These are phyloP conservation scores for Lypha dubia DNA, from an alignment of 2,888 invertebrate species.

Conservation along the genomic window DNA sequence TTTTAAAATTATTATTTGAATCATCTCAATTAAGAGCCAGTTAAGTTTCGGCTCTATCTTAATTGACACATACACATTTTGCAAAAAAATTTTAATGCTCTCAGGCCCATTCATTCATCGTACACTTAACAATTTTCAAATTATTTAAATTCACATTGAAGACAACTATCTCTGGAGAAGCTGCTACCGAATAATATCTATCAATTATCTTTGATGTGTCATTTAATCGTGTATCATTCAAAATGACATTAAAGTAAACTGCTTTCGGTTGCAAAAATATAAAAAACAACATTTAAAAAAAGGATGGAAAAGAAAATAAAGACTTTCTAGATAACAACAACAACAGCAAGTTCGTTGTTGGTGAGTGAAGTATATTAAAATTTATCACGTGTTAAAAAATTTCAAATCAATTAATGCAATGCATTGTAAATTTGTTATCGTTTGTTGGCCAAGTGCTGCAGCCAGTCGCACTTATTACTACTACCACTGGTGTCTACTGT, in stretches of 20 bases:
- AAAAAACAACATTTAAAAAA: neutral
- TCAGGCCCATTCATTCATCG: conserved; percentile 24
- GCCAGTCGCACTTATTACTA: neutral
- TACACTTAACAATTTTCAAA: conserved; percentile 42
- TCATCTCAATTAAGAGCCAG: neutral
- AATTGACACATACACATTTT: conserved; percentile 38
- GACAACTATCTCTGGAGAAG: neutral
- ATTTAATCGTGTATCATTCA: conserved; percentile 68
- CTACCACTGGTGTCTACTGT: conserved; percentile 10
- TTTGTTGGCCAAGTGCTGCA: conserved; percentile 32
- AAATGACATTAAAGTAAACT: conserved; percentile 55
- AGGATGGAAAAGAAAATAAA: neutral
- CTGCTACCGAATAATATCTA: conserved; percentile 44
- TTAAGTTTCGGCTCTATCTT: neutral
- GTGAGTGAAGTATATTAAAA: conserved; percentile 74
- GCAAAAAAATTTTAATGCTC: conserved; percentile 26
- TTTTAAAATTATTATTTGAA: neutral
- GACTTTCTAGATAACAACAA: neutral
- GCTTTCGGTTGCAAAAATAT: conserved; percentile 36
- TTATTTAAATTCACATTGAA: conserved; percentile 45
- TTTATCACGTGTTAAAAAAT: conserved; percentile 82
- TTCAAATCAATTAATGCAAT: conserved; percentile 81
- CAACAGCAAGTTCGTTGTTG: conserved; percentile 19
- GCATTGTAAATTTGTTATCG: conserved; percentile 75
- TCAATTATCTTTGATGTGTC: conserved; percentile 69